Evolutionary conservation across 1,140 invertebrate species (phyloP).

Genomic region (Calliopsis andreniformis): DNA sequence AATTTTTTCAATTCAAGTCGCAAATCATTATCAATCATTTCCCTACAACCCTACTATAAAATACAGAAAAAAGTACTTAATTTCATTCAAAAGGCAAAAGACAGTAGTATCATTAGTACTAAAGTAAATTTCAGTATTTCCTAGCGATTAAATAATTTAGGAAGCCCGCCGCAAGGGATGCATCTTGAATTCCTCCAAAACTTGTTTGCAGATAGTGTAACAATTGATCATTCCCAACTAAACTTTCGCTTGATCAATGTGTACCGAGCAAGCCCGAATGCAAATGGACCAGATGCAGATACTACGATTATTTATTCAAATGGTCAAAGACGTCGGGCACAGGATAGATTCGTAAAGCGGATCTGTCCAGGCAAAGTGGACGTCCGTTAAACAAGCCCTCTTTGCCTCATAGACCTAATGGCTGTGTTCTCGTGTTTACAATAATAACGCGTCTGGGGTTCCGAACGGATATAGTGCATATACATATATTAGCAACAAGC

Average conservation of each 20-base stretch:
- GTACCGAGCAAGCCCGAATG: background rate
- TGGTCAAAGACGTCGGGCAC: background rate
- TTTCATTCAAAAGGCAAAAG: too few species aligned
- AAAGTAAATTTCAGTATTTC: too few species aligned
- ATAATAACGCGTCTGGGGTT: constrained; percentile 29
- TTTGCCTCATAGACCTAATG: background rate
- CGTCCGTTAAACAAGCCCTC: background rate
- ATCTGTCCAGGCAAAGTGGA: background rate
- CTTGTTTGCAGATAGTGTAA: background rate
- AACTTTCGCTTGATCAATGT: background rate
- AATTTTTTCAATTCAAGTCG: too few species aligned
- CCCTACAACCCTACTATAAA: too few species aligned
- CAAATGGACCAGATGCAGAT: background rate
- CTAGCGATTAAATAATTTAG: too few species aligned
- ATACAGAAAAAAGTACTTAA: too few species aligned
- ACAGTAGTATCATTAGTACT: too few species aligned
- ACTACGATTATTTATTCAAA: constrained; percentile 25
- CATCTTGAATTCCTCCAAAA: background rate
- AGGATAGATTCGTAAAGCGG: background rate
- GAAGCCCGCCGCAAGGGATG: background rate
- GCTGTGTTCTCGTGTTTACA: constrained; percentile 35
- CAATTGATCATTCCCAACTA: background rate
- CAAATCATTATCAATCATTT: too few species aligned
- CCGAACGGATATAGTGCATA: constrained; percentile 5
- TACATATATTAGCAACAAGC: constrained; percentile 48